phyloP scores from a whole-genome alignment of 2,888 invertebrate genomes.

The Polylopha cassiicola region DNA sequence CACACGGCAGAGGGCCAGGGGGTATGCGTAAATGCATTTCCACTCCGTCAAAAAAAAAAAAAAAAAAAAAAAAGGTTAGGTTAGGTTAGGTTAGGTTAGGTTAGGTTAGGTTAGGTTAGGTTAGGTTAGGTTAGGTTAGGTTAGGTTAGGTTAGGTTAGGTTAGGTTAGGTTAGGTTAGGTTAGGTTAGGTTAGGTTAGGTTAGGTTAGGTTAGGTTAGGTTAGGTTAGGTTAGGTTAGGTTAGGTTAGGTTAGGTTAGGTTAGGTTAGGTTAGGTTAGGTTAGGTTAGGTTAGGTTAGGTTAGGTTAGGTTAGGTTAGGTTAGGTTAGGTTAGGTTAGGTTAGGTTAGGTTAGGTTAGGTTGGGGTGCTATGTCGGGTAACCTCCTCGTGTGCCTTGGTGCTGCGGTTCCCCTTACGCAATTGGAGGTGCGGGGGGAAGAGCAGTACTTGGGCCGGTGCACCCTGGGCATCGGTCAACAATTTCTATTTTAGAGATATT shows the following conservation, averaged over 20 bases:
- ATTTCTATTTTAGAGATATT: no score
- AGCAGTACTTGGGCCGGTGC: no score
- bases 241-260: slow-evolving; percentile 22
- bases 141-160: slow-evolving; percentile 13
- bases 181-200: slow-evolving; percentile 18
- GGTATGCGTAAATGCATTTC: no score
- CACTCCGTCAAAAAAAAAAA: no score
- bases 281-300: slow-evolving; percentile 21
- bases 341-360: slow-evolving; percentile 22
- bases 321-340: slow-evolving; percentile 24
- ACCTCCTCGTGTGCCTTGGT: no score
- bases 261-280: slow-evolving; percentile 23
- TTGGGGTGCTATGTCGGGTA: no score
- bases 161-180: slow-evolving; percentile 8
- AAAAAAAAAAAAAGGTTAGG: no score
- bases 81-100: slow-evolving; percentile 15
- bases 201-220: slow-evolving; percentile 17
- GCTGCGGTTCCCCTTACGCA: no score
- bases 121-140: slow-evolving; percentile 6
- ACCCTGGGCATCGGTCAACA: no score
- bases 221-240: slow-evolving; percentile 21
- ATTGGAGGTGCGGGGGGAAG: no score
- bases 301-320: slow-evolving; percentile 13
- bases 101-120: slow-evolving; percentile 6
- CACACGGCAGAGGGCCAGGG: no score